phyloP scores from a whole-genome alignment of 2,113 vertebrate genomes.

The Eublepharis macularius region DNA sequence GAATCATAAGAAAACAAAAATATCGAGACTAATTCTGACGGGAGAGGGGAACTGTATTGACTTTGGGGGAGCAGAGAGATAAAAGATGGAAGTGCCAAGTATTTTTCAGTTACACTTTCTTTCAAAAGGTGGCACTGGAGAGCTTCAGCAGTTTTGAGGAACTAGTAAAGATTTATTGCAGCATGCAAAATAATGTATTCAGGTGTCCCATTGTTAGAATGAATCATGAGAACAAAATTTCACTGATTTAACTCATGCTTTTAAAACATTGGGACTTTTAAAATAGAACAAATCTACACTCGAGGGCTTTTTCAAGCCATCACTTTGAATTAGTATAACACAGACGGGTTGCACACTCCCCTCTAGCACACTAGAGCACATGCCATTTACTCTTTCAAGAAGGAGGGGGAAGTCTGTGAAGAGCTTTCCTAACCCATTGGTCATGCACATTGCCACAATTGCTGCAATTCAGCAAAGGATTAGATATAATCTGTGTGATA shows the following conservation, averaged over 20 bases:
- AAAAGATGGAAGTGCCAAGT: background rate
- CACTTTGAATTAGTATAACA: background rate
- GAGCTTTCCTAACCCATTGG: background rate
- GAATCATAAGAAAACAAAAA: background rate
- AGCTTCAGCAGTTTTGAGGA: background rate
- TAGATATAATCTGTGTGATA: background rate
- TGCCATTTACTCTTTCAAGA: background rate
- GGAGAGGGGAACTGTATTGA: background rate
- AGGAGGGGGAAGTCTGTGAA: background rate
- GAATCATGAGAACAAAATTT: background rate
- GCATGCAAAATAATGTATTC: accelerated
- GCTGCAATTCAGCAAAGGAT: background rate
- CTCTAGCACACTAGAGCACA: background rate
- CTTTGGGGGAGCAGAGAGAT: background rate
- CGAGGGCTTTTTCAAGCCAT: background rate
- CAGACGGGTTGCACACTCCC: too few species aligned
- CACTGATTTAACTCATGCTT: background rate
- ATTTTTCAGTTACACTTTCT: background rate
- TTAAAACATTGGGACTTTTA: background rate
- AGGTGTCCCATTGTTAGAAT: background rate
- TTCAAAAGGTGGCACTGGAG: slow-evolving; percentile 54
- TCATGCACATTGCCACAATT: background rate
- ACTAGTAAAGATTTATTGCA: accelerated
- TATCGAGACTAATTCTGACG: background rate
- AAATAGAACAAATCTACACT: background rate